A percentile compares a stretch with the other conserved stretches of the same genome.
Evolutionary conservation across 2,888 invertebrate genomes (phyloP).

Genomic region (Zaprionus lineosus): DNA sequence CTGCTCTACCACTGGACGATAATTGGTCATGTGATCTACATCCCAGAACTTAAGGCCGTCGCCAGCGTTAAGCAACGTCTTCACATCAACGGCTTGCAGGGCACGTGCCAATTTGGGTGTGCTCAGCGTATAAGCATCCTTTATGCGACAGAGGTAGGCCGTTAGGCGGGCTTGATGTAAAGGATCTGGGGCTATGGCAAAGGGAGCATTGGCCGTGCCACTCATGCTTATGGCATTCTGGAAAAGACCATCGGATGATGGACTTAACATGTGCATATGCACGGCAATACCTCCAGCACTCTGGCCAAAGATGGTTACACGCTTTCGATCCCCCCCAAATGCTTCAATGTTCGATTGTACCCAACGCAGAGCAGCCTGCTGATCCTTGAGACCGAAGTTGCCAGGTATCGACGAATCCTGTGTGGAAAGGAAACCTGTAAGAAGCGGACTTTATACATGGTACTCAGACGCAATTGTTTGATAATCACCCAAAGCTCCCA

Average conservation of each 20-base stretch:
- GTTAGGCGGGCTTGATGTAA: conserved; percentile 80
- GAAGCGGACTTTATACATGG: too few species aligned
- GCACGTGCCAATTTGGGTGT: conserved; percentile 81
- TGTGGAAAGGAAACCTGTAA: conserved; percentile 83
- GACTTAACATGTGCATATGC: conserved; percentile 84
- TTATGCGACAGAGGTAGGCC: conserved; percentile 82
- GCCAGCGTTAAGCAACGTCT: conserved; percentile 80
- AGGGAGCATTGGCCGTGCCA: conserved; percentile 83
- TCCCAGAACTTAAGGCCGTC: conserved; percentile 84
- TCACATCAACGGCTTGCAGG: conserved; percentile 81
- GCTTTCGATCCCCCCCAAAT: conserved; percentile 83
- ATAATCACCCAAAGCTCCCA: conserved; percentile 82
- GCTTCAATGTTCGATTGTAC: conserved; percentile 82
- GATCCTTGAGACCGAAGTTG: conserved; percentile 84
- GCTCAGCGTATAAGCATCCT: conserved; percentile 63
- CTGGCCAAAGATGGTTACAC: conserved; percentile 84
- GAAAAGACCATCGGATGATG: conserved; percentile 83
- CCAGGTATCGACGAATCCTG: conserved; percentile 83
- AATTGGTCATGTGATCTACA: conserved; percentile 84
- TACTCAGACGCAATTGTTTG: too few species aligned
- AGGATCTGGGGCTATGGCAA: conserved; percentile 68
- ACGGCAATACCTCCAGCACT: conserved; percentile 83
- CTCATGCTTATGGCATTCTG: conserved; percentile 83
- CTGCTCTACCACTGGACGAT: conserved; percentile 83
- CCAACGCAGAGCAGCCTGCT: conserved; percentile 83